Percentiles rank a stretch among this genome's conserved stretches.
These are phyloP conservation scores for Andrena chrysosceles DNA, from an alignment of 2,888 invertebrate species.

Conservation along the genomic window DNA sequence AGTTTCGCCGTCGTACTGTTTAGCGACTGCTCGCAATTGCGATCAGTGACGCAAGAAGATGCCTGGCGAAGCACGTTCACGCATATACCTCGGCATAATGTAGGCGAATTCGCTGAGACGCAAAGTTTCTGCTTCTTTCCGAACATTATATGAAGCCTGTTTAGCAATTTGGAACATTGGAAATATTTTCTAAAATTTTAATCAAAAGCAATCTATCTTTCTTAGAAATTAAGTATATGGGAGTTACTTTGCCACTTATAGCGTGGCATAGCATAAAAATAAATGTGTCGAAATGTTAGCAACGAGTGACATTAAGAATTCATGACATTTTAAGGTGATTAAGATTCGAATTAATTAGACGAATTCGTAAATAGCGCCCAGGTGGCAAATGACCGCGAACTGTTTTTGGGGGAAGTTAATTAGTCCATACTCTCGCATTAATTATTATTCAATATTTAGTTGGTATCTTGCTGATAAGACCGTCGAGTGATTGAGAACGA, in stretches of 20 bases:
- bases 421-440: neutral
- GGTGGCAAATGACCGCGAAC: neutral
- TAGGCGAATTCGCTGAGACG: slow-evolving; percentile 22
- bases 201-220: neutral
- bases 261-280: neutral
- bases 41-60: slow-evolving; percentile 20
- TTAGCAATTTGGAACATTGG: neutral
- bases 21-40: neutral
- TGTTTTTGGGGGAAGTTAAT: neutral
- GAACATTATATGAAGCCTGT: neutral
- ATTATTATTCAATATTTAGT: neutral
- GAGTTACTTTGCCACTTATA: neutral
- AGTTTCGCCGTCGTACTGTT: neutral
- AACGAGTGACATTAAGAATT: neutral
- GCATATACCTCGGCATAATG: neutral
- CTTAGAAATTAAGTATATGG: neutral
- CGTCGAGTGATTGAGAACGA: neutral
- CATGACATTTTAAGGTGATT: neutral
- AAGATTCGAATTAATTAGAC: neutral
- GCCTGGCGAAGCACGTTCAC: slow-evolving; percentile 21
- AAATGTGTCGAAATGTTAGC: neutral
- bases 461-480: neutral
- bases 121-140: neutral
- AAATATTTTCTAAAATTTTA: neutral
- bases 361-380: neutral